A percentile compares a stretch with the other conserved stretches of the same genome.
Evolutionary conservation across 64 coral and sea anemone species (phyloP).

Genomic region (Pachyseris speciosa): DNA sequence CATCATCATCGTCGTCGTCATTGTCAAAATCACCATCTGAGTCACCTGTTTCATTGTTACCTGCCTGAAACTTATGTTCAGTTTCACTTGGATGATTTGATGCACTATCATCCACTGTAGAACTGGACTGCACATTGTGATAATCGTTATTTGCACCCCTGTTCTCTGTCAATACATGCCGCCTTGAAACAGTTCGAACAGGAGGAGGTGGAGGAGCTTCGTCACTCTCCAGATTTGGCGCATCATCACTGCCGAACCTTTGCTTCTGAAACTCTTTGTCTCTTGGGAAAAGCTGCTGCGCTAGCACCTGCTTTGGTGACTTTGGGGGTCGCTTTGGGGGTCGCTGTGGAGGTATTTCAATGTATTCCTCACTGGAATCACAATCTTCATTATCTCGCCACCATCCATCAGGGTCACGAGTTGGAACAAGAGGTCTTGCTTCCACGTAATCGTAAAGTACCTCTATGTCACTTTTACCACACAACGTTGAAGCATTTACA

Average conservation of each 20-base stretch:
- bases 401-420: not conserved
- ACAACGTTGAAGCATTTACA: not conserved
- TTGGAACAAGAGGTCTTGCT: not conserved
- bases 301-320: not conserved
- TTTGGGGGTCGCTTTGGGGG: not conserved
- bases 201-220: not conserved
- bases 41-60: too few relatives aligned
- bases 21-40: too few relatives aligned
- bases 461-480: not conserved
- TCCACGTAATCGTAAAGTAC: slow-evolving; percentile 20
- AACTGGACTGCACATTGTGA: too few relatives aligned
- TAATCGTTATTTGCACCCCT: too few relatives aligned
- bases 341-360: not conserved
- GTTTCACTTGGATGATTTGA: too few relatives aligned
- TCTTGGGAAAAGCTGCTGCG: too few relatives aligned
- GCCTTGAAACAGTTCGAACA: not conserved
- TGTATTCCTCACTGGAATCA: not conserved
- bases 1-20: too few relatives aligned
- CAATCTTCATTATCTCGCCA: not conserved
- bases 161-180: too few relatives aligned
- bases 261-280: too few relatives aligned
- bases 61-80: not conserved
- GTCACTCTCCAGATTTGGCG: not conserved
- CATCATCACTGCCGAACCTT: too few relatives aligned
- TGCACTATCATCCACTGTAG: too few relatives aligned